Percentiles rank a stretch among this genome's conserved stretches.
phyloP scores from a whole-genome alignment of 2,888 invertebrate species.

The Chymomyza procnemis region DNA sequence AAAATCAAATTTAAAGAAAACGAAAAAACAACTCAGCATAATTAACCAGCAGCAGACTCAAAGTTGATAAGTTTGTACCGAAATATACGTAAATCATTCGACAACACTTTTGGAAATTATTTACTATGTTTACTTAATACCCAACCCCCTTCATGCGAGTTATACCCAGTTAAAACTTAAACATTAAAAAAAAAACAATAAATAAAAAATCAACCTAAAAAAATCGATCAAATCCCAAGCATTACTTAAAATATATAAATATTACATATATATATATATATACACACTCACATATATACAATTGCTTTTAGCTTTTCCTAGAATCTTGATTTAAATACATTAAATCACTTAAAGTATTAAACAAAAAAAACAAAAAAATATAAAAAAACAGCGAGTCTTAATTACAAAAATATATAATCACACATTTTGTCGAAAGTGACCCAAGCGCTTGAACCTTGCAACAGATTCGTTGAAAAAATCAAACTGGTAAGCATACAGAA shows the following conservation, averaged over 20 bases:
- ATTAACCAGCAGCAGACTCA: background rate
- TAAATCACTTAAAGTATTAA: conserved; percentile 4
- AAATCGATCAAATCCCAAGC: conserved; percentile 40
- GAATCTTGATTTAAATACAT: conserved; percentile 51
- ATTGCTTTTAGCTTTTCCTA: conserved; percentile 71
- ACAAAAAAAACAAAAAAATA: too few species aligned
- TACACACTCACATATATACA: conserved; percentile 35
- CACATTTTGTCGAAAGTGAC: background rate
- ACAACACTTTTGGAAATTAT: conserved; percentile 25
- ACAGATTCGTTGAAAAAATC: conserved; percentile 8
- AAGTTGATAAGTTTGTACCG: conserved; percentile 34
- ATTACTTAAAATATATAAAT: conserved; percentile 25
- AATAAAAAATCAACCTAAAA: conserved; percentile 10
- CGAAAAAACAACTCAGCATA: background rate
- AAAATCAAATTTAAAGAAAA: background rate
- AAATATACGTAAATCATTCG: conserved; percentile 49
- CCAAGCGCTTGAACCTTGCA: background rate
- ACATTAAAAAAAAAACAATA: background rate
- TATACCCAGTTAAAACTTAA: background rate
- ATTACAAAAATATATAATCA: conserved; percentile 18
- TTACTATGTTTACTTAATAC: background rate
- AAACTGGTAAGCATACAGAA: conserved; percentile 1
- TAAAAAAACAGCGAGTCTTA: background rate
- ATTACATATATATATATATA: conserved; percentile 41
- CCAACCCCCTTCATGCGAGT: background rate